A percentile compares a stretch with the other conserved stretches of the same genome.
Evolutionary conservation across 2,797 vertebrate genomes (phyloP).

Genomic region (Pangasius mekongensis): DNA sequence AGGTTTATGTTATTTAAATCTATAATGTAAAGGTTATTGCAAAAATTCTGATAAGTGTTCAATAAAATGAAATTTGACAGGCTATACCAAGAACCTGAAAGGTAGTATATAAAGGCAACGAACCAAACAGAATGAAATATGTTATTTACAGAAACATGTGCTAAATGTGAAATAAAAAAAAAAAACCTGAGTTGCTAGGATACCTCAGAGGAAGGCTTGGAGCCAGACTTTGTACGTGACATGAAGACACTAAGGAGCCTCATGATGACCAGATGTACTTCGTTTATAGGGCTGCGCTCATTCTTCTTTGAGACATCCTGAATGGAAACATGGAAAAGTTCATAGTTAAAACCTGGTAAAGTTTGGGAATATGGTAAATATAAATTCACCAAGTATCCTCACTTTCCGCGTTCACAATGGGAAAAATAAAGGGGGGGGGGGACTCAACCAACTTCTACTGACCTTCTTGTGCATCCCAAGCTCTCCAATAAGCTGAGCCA

Average conservation of each 20-base stretch:
- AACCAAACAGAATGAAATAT: background rate
- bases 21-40: background rate
- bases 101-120: background rate
- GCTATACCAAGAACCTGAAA: background rate
- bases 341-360: background rate
- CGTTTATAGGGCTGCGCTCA: constrained; percentile 91
- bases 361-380: background rate
- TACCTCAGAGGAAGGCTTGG: constrained; percentile 97
- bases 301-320: constrained; percentile 98
- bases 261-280: constrained; percentile 97
- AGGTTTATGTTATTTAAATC: background rate
- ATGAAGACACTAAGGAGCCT: constrained; percentile 97
- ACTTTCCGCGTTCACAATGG: background rate
- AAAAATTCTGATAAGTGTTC: background rate
- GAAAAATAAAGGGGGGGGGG: no score
- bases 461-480: constrained; percentile 97
- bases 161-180: background rate
- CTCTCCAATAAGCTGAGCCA: constrained; percentile 93
- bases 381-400: background rate
- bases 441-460: background rate
- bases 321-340: constrained; percentile 15
- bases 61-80: background rate
- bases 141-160: background rate
- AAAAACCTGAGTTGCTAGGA: background rate
- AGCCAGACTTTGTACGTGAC: constrained; percentile 97